A percentile compares a stretch with the other conserved stretches of the same genome.
Evolutionary conservation across 2,113 vertebrate species (phyloP).

Genomic region (Saguinus midas): DNA sequence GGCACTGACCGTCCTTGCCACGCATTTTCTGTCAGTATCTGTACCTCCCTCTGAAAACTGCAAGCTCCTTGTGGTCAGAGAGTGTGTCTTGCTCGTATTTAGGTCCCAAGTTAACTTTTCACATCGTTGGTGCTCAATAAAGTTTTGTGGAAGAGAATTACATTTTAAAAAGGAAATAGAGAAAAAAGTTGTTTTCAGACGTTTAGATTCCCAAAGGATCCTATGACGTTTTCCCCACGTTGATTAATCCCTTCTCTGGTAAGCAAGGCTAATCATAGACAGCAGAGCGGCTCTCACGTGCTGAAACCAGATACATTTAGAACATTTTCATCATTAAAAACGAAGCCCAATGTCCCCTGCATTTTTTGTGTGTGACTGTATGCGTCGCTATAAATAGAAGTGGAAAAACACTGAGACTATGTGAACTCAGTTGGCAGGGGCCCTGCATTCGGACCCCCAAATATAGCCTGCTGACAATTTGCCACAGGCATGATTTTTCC

Average conservation of each 20-base stretch:
- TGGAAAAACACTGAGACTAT: constrained; percentile 56
- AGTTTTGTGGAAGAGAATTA: neutral
- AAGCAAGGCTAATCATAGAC: neutral
- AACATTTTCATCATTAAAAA: constrained; percentile 64
- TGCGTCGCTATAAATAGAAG: constrained; percentile 69
- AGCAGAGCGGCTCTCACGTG: neutral
- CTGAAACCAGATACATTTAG: constrained; percentile 58
- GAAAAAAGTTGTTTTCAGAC: constrained; percentile 63
- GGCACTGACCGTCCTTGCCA: neutral
- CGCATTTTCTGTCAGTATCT: neutral
- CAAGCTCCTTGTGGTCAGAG: neutral
- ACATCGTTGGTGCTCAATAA: neutral
- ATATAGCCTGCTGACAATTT: constrained; percentile 56
- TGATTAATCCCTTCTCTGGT: constrained; percentile 58
- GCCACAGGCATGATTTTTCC: neutral
- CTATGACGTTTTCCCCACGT: constrained; percentile 12
- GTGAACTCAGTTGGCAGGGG: constrained; percentile 41
- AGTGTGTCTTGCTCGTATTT: neutral
- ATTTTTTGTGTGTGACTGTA: constrained; percentile 68
- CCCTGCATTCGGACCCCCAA: constrained; percentile 51
- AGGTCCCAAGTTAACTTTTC: neutral
- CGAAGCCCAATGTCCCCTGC: constrained; percentile 46
- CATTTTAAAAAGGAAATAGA: constrained; percentile 5
- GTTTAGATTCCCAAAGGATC: constrained; percentile 68
- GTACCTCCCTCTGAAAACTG: neutral